A percentile compares a stretch with the other conserved stretches of the same genome.
Evolutionary conservation across 2,888 invertebrate genomes (phyloP).

Genomic region (Carpatolechia fugitivella): DNA sequence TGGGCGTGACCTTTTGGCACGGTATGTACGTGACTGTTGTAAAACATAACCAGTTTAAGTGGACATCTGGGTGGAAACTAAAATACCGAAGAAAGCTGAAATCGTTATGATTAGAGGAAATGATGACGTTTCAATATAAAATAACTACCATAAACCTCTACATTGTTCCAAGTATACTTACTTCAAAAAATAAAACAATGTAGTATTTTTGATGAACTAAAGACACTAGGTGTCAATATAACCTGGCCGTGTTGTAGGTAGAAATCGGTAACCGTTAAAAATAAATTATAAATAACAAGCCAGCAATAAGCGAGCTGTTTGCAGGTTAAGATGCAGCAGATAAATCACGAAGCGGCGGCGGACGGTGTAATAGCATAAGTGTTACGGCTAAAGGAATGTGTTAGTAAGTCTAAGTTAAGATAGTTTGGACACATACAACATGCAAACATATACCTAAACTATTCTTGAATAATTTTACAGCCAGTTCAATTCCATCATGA

Average conservation of each 20-base stretch:
- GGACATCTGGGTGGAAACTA: background rate
- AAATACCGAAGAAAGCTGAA: background rate
- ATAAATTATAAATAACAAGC: conserved; percentile 79
- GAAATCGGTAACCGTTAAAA: conserved; percentile 76
- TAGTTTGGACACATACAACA: background rate
- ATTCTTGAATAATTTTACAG: too few relatives aligned
- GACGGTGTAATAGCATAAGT: conserved; percentile 55
- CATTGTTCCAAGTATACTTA: too few relatives aligned
- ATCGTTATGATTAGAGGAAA: too few relatives aligned
- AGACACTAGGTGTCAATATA: conserved; percentile 22
- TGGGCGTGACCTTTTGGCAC: conserved; percentile 14
- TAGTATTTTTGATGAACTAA: background rate
- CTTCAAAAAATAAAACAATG: too few relatives aligned
- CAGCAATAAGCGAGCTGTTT: conserved; percentile 74
- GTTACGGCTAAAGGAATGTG: conserved; percentile 61
- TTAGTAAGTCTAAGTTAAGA: conserved; percentile 32
- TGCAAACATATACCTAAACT: too few relatives aligned
- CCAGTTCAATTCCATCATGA: too few relatives aligned
- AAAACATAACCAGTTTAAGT: background rate
- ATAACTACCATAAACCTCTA: too few relatives aligned
- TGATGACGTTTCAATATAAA: too few relatives aligned
- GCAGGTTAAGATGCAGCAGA: conserved; percentile 74
- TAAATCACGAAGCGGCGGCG: conserved; percentile 62
- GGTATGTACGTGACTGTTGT: conserved; percentile 11
- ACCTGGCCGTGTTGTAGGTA: conserved; percentile 35